Percentiles rank a stretch among this genome's conserved stretches.
These are phyloP conservation scores for Crenichthys baileyi DNA, from an alignment of 2,797 vertebrate genomes.

Conservation along the genomic window DNA sequence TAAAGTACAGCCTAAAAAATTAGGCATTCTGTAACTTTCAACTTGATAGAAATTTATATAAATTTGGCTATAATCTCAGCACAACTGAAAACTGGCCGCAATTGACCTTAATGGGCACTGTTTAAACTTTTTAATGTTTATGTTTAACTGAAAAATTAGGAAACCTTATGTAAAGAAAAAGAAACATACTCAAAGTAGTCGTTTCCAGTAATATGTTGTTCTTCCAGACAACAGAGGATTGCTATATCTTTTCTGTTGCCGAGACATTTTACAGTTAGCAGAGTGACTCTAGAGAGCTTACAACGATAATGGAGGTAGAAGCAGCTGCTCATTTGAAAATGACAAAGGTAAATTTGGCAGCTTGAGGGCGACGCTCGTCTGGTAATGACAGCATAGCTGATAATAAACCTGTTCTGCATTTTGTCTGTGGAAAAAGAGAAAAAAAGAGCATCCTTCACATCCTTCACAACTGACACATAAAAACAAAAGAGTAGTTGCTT, in stretches of 20 bases:
- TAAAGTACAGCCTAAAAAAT: neutral
- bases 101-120: neutral
- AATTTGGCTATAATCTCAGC: neutral
- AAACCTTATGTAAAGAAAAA: neutral
- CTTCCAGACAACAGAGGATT: neutral
- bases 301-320: neutral
- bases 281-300: neutral
- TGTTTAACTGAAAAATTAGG: neutral
- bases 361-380: neutral
- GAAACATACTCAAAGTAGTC: neutral
- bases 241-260: neutral
- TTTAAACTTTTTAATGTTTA: neutral
- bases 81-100: neutral
- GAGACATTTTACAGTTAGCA: constrained; percentile 12
- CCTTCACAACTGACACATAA: neutral
- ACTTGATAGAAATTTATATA: neutral
- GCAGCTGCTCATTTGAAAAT: constrained; percentile 13
- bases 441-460: neutral
- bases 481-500: neutral
- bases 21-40: neutral
- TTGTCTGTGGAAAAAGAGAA: neutral
- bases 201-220: no score
- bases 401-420: neutral
- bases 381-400: neutral
- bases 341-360: neutral